phyloP scores from a whole-genome alignment of 1,140 invertebrate species.

The Aleiodes sp. region DNA sequence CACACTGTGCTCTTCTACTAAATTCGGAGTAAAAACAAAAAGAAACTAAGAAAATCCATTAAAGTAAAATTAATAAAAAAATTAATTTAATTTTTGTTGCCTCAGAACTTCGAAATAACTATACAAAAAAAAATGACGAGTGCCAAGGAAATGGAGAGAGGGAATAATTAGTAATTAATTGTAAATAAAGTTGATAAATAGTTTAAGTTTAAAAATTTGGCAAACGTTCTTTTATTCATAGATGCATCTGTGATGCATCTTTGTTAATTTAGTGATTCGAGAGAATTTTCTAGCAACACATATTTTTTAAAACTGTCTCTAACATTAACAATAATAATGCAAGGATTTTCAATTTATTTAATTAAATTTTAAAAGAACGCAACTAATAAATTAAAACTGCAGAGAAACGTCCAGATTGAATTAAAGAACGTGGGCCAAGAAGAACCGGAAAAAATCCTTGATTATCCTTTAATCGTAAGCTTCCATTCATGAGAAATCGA shows the following conservation, averaged over 20 bases:
- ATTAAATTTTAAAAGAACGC: no score
- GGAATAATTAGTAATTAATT: not conserved
- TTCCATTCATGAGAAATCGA: no score
- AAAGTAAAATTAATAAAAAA: not conserved
- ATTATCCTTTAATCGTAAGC: no score
- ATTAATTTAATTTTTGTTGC: not conserved
- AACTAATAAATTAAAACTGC: not conserved
- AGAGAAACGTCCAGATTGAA: not conserved
- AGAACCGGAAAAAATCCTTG: not conserved
- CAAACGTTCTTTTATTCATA: not conserved
- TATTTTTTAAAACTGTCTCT: no score
- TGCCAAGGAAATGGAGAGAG: not conserved
- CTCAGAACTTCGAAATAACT: not conserved
- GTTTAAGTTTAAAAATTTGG: not conserved
- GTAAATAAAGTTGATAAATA: not conserved
- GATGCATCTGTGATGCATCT: not conserved
- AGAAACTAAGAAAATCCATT: not conserved
- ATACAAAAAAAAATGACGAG: not conserved
- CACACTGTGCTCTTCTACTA: slow-evolving; percentile 96
- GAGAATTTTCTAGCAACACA: no score
- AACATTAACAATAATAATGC: no score
- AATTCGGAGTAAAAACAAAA: slow-evolving; percentile 42
- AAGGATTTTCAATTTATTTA: not conserved
- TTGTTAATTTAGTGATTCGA: no score
- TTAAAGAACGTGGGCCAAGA: not conserved